A percentile compares a stretch with the other conserved stretches of the same genome.
Evolutionary conservation across 2,888 invertebrate genomes (phyloP).

Genomic region (Marronus borbonicus): DNA sequence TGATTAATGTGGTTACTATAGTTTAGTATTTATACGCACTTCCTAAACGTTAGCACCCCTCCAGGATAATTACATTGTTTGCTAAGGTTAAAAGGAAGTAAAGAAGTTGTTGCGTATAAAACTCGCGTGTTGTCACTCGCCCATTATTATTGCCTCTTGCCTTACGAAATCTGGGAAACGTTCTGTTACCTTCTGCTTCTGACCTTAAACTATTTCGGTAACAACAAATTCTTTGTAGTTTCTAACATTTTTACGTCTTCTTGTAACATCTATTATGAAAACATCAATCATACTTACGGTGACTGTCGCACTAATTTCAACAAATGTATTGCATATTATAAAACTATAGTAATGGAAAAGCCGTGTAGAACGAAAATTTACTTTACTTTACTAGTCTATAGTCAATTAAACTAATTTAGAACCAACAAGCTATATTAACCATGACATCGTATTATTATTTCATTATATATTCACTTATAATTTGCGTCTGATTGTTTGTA

Average conservation of each 20-base stretch:
- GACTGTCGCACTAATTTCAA: slow-evolving; percentile 20
- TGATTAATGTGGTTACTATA: slow-evolving; percentile 6
- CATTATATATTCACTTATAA: too few relatives aligned
- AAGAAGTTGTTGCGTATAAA: slow-evolving; percentile 56
- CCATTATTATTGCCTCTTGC: slow-evolving; percentile 38
- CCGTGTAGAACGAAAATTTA: too few relatives aligned
- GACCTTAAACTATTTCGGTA: slow-evolving; percentile 53
- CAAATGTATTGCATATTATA: too few relatives aligned
- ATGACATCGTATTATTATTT: too few relatives aligned
- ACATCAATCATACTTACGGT: slow-evolving; percentile 32
- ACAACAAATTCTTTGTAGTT: slow-evolving; percentile 35
- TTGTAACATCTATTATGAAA: slow-evolving; percentile 23
- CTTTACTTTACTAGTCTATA: too few relatives aligned
- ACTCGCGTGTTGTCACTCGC: slow-evolving; percentile 57
- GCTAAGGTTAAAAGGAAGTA: slow-evolving; percentile 60
- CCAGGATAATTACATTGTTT: slow-evolving; percentile 57
- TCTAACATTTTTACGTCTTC: slow-evolving; percentile 27
- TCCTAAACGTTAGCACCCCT: slow-evolving; percentile 57
- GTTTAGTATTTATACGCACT: slow-evolving; percentile 52
- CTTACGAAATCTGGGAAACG: slow-evolving; percentile 49
- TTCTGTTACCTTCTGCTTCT: slow-evolving; percentile 33
- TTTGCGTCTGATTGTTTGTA: too few relatives aligned
- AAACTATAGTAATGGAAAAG: too few relatives aligned
- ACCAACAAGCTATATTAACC: too few relatives aligned
- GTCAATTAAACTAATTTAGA: too few relatives aligned